phyloP scores from a whole-genome alignment of 2,888 invertebrate species.

The Ectemnius cavifrons region DNA sequence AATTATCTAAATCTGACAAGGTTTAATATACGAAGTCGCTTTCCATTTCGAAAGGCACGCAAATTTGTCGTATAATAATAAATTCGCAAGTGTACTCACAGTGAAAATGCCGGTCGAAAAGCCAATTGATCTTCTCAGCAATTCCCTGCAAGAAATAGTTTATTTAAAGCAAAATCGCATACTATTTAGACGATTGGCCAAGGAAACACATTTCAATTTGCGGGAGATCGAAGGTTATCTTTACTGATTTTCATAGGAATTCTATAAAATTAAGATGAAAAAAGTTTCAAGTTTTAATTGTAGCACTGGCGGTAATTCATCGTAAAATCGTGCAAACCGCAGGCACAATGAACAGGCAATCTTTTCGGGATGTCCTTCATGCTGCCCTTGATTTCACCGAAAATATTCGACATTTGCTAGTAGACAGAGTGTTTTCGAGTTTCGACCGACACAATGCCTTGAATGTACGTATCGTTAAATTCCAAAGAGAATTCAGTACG shows the following conservation, averaged over 20 bases:
- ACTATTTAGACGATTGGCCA: constrained; percentile 63
- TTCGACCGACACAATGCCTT: constrained; percentile 59
- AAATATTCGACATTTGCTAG: constrained; percentile 70
- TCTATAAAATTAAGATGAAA: too few species aligned
- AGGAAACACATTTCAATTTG: constrained; percentile 64
- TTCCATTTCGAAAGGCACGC: background rate
- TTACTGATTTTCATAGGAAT: background rate
- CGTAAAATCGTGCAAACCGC: constrained; percentile 62
- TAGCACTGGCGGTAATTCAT: constrained; percentile 70
- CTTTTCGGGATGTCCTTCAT: constrained; percentile 71
- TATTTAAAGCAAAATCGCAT: constrained; percentile 65
- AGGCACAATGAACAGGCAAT: constrained; percentile 64
- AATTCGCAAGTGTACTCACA: constrained; percentile 41
- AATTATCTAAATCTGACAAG: background rate
- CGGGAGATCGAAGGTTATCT: constrained; percentile 70
- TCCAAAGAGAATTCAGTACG: constrained; percentile 22
- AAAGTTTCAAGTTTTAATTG: constrained; percentile 5
- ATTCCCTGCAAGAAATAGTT: constrained; percentile 64
- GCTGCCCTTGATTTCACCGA: constrained; percentile 72
- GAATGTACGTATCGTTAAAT: constrained; percentile 36
- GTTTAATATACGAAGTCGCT: too few species aligned
- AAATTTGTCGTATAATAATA: constrained; percentile 27
- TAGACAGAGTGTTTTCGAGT: constrained; percentile 69
- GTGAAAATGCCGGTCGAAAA: constrained; percentile 68
- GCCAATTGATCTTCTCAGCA: constrained; percentile 65